phyloP scores from a whole-genome alignment of 2,888 invertebrate species.

The Orchestes rusci region DNA sequence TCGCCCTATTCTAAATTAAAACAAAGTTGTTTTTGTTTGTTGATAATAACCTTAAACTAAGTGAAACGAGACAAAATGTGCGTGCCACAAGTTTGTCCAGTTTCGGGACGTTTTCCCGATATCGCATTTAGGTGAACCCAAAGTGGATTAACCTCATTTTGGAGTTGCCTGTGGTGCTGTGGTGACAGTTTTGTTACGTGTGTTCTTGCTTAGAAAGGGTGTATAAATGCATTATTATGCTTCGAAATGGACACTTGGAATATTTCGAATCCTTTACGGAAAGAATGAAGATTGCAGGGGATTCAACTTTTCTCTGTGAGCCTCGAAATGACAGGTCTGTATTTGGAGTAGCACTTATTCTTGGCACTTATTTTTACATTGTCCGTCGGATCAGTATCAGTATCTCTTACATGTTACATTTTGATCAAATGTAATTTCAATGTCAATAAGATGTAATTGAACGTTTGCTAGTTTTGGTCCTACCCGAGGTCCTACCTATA shows the following conservation, averaged over 20 bases:
- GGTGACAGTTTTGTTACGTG: slow-evolving; percentile 35
- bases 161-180: slow-evolving; percentile 36
- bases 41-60: slow-evolving; percentile 41
- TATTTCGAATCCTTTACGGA: no score
- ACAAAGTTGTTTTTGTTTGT: slow-evolving; percentile 40
- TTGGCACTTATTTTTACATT: no score
- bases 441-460: no score
- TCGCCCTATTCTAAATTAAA: slow-evolving; percentile 36
- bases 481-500: no score
- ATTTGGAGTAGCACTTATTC: no score
- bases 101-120: slow-evolving; percentile 24
- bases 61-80: slow-evolving; percentile 32
- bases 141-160: slow-evolving; percentile 37
- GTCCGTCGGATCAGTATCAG: no score
- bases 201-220: slow-evolving; percentile 37
- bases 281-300: no score
- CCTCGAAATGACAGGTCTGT: slow-evolving; percentile 9
- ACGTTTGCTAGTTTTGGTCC: no score
- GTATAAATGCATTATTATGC: slow-evolving; percentile 24
- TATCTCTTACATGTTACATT: no score
- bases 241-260: no score
- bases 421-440: no score
- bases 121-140: slow-evolving; percentile 28
- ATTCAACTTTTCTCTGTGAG: no score
- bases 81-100: slow-evolving; percentile 26